Evolutionary conservation across 2,888 invertebrate species (phyloP), one percentile per base, ranked within the genome.

Genomic region (Formica aserva): DNA sequence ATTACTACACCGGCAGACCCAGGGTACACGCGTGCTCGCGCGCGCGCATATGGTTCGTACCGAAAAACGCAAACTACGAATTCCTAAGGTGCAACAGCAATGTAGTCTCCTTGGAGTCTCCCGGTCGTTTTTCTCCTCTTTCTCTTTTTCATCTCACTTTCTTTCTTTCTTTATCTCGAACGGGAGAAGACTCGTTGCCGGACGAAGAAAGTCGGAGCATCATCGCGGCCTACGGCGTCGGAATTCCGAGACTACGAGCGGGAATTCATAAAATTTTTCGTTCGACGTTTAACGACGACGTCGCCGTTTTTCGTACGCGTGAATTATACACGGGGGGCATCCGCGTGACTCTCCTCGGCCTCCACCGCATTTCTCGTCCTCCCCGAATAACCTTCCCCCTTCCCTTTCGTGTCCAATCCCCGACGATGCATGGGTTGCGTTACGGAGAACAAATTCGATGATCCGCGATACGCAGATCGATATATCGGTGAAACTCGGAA

Each of bases 1-100:
- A 92, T 92, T 91, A 92, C 91, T 86, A 84, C 87, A 86, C 85
- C 87, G 84, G 84, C 82, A 81, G 80, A 77, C 38, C 67, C 29
- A 60, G 13, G 22, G 69, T 32, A 60, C 60, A 32, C 78, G 71
- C 45, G 41, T 52, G n/a, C 52, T 52, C 22, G 52, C 41, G 41
- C 60, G 78, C 63, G 77, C 82, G 77, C 74, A 45, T 69, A 32
- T 11, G 26, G 62, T 62, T 35, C 71, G 85, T 77, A 66, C 74
- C 85, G 84, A 87, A 89, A 88, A 88, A 86, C 84, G 81, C 83
- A 80, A 65, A 72, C 87, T 60, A 82, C 75, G 89, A 88, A 88
- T 86, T 86, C 89, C 87, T 48, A 65, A 65, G 76, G 84, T 83
- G 81, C 81, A 75, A 83, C 80, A 71, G 78, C 60, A 60, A 78